Base-by-base conservation (phyloP, 2,113 vertebrate species). In the Gambusia holbrooki region DNA sequence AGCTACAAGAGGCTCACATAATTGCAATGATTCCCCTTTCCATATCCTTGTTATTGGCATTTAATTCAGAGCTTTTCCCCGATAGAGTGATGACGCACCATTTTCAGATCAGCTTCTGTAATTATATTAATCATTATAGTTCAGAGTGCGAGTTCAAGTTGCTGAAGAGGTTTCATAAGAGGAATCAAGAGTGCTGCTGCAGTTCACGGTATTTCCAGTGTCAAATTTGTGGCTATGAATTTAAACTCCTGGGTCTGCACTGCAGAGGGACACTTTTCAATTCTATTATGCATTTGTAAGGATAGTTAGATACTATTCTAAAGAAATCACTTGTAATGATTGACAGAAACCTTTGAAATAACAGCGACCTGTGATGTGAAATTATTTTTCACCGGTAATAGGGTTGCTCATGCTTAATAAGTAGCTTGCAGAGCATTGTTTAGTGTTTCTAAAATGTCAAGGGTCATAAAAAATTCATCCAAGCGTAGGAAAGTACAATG, bases 111-210 rank as follows among this genome's bases (percentile, higher is more conserved):
- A 69, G 81, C 69, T 81, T 71, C 71, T 84, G 83, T 86, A 79
- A 90, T 92, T 91, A 92, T 89, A 89, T 63, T 89, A 88, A 92
- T 90, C n/a, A 58, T 14, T 4, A 3, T 35, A 71, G 75, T 54
- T 74, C 17, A 61, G 70, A 70, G 3, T 71, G 12, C 13, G 35
- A 73, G 67, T 73, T 83, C 62, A 82, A 22, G 19, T 14, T 61
- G 76, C 78, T 85, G 73, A 80, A 51, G 33, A 80, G 77, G 85
- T 67, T 66, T 71, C 45, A 42, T 69, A 35, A 71, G 45, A n/a
- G 33, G 37, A 79, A 73, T 87, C 79, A 81, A 9, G 33, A 66
- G 67, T 60, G 40, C 74, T 33, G 51, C 64, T 79, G 79, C 5
- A 61, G 84, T 77, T 80, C 76, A 85, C 85, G 78, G 80, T 86